Conservation (phyloP, 2,888 invertebrate species). For the Monochamus alternatus region DNA sequence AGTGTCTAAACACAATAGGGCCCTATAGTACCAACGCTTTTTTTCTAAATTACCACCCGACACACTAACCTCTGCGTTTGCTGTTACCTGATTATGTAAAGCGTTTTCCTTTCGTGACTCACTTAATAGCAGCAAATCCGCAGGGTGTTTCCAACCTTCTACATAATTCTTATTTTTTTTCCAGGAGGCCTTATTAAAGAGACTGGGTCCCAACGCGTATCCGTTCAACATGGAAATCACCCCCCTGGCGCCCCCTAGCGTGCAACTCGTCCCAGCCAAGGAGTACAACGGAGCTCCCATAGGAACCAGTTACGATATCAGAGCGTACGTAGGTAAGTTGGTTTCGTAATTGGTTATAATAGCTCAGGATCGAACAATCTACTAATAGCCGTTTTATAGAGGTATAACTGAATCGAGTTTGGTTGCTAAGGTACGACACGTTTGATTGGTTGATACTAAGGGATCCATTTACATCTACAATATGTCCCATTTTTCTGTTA, state of each 20-base stretch:
- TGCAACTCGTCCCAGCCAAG: conserved; percentile 91
- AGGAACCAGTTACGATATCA: conserved; percentile 91
- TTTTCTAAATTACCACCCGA: too few relatives aligned
- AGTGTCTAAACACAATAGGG: too few relatives aligned
- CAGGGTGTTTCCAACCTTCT: not conserved
- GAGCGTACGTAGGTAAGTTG: conserved; percentile 87
- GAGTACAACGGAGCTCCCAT: conserved; percentile 93
- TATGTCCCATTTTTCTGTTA: too few relatives aligned
- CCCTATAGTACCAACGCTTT: too few relatives aligned
- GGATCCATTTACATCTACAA: too few relatives aligned
- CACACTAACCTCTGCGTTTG: too few relatives aligned
- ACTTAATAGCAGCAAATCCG: conserved; percentile 4
- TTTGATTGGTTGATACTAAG: too few relatives aligned
- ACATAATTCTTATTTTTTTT: conserved; percentile 56
- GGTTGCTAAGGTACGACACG: too few relatives aligned
- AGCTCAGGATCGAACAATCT: not conserved
- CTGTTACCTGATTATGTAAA: too few relatives aligned
- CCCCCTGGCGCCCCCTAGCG: conserved; percentile 91
- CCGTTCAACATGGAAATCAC: conserved; percentile 88
- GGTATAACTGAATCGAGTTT: too few relatives aligned
- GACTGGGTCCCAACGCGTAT: conserved; percentile 85
- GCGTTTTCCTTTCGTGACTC: too few relatives aligned
- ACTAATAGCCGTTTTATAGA: not conserved
- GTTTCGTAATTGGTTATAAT: conserved; percentile 10
- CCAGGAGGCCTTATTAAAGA: conserved; percentile 86